phyloP scores from a whole-genome alignment of 2,797 vertebrate species.

The Pampus argenteus region DNA sequence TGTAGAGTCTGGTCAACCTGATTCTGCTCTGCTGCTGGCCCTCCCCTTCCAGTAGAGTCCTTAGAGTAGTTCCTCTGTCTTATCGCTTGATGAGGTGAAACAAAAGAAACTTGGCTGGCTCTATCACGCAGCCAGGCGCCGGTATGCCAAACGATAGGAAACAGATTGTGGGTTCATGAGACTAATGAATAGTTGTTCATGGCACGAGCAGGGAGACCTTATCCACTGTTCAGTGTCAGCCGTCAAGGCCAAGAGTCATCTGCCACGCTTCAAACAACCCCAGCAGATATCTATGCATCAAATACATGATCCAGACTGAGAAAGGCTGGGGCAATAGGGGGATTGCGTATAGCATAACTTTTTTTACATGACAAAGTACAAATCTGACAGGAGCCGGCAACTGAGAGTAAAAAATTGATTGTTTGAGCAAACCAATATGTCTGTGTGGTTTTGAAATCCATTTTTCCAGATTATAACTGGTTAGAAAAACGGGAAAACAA shows the following conservation, averaged over 20 bases:
- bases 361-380: conserved; percentile 11
- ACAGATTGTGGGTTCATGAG: conserved; percentile 25
- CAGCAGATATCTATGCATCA: conserved; percentile 18
- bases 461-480: conserved; percentile 58
- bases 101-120: conserved; percentile 44
- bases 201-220: conserved; percentile 54
- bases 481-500: conserved; percentile 51
- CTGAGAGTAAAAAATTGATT: conserved; percentile 48
- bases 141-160: conserved; percentile 57
- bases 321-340: background rate
- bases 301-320: conserved; percentile 44
- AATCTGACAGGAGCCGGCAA: conserved; percentile 44
- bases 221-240: conserved; percentile 35
- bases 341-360: conserved; percentile 14
- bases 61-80: conserved; percentile 30
- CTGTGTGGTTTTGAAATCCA: conserved; percentile 66
- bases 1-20: conserved; percentile 1
- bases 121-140: conserved; percentile 32
- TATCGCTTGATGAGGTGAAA: conserved; percentile 49
- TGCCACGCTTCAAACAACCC: conserved; percentile 26
- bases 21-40: background rate
- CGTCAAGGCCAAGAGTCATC: conserved; percentile 32
- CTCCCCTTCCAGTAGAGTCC: background rate
- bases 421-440: conserved; percentile 69
- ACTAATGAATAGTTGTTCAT: conserved; percentile 43